Evolutionary conservation across 2,888 invertebrate genomes (phyloP), one percentile per base, ranked within the genome.

Genomic region (Sicus ferrugineus): DNA sequence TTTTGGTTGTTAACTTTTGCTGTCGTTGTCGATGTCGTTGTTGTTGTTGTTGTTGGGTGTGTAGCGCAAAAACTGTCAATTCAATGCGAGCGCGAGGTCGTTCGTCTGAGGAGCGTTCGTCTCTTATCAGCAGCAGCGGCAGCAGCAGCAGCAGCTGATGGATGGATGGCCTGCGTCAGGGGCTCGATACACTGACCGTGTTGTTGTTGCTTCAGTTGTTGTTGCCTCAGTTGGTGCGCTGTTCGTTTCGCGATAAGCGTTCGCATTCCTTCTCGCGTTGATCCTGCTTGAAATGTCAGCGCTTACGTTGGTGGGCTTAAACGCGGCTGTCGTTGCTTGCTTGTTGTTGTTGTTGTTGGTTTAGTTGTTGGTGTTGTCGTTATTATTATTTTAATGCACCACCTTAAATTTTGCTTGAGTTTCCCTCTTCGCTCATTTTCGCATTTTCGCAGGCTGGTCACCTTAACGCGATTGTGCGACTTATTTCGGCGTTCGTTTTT

Each of bases 251-350:
- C 59, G 67, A 59, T 67, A 67, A 67, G 67, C 58, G 46, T 21
- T 46, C 38, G 16, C 42, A 38, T 61, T 26, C 61, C 23, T 54
- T 26, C 16, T 30, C 56, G 42, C 16, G 42, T 28, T 50, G 54
- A 59, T 67, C 38, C 67, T 67, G 67, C 34, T 30, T 19, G 28
- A 48, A 56, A 67, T 67, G 67, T 67, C 67, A 67, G 54, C 50
- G 61, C 26, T 48, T 48, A 48, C 50, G 50, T 54, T 30, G n/a
- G 42, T 26, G 54, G 54, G 28, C 19, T 63, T 54, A 6, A 54
- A 54, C 31, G 50, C 23, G 23, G 26, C 11, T 48, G 16, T 50
- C 30, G 48, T 64, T 63, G 48, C 23, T 61, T 61, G 19, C 21
- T 58, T 59, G 31, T 48, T 67, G 30, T 46, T 59, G 54, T 16